Evolutionary conservation across 1,140 invertebrate genomes (phyloP), one percentile per base, ranked within the genome.

Genomic region (Anagrus nilaparvatae): DNA sequence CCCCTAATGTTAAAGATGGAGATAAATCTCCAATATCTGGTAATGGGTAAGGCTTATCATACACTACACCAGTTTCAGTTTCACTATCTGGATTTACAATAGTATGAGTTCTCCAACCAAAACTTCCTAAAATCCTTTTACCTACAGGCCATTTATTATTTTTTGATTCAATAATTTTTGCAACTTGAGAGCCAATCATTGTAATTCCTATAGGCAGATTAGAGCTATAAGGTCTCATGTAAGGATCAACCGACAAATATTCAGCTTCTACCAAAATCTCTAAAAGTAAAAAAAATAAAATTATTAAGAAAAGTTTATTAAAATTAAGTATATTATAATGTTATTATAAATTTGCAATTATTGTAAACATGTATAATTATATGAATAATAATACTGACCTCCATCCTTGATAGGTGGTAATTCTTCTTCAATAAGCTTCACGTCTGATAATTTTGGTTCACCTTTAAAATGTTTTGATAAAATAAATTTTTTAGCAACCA

Each of bases 241-340:
- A 82, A 27, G 81, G 80, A 59, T 83, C 81, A 4, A 82, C 78
- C 43, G 78, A 81, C 2, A 82, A 51, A 50, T 73, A 82, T 48
- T 78, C 71, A 7, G 79, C 78, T 66, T 82, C 64, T 17, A 69
- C 65, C 21, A 82, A 59, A 50, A 75, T 74, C 61, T 83, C 77
- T 81, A 3, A 2, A 23, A 44, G 2, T 37, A 21, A 13, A 13
- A 16, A n/a, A n/a, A n/a, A n/a, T n/a, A n/a, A n/a, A n/a, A n/a
- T 10, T 13, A 7, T 17, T 17, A 29, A 13, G 9, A 17, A 33
- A 13, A 5, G 2, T 10, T 46, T n/a, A 31, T 40, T 28, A 17
- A 19, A 18, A 19, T 17, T 34, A 4, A 9, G 3, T 25, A 38
- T 18, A 4, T 8, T 16, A 27, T 38, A 0, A 18, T 25, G 18